Evolutionary conservation across 2,113 vertebrate genomes (phyloP).

Genomic region (Vidua macroura): DNA sequence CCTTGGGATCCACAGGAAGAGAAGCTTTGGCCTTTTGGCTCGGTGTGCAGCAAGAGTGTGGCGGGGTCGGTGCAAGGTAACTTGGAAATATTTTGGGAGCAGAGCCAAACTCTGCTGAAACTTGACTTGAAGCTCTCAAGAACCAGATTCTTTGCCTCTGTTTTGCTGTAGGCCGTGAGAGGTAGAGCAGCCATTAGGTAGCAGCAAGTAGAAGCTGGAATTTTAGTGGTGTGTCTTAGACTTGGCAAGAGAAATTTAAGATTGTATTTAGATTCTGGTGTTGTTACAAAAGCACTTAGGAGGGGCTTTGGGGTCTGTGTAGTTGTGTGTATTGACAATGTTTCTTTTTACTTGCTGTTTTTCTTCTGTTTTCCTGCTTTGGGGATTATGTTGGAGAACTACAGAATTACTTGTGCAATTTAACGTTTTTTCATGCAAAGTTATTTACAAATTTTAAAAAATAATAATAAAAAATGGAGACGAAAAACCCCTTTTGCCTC

Average conservation of each 20-base stretch:
- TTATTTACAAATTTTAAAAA: conserved; percentile 61
- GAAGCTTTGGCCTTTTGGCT: neutral
- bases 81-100: neutral
- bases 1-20: rapidly evolving
- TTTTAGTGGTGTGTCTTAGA: neutral
- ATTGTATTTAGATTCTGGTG: neutral
- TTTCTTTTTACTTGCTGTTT: neutral
- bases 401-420: conserved; percentile 36
- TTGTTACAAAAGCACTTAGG: conserved; percentile 28
- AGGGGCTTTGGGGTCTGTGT: neutral
- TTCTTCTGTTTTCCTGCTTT: conserved; percentile 10
- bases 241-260: neutral
- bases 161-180: neutral
- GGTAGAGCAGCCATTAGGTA: neutral
- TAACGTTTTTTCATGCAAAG: conserved; percentile 70
- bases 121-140: neutral
- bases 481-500: neutral
- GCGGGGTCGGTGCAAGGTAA: neutral
- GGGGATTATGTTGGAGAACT: neutral
- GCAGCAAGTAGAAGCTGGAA: neutral
- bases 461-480: neutral
- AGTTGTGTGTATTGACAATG: neutral
- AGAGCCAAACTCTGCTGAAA: neutral
- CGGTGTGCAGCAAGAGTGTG: rapidly evolving
- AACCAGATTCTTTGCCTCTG: neutral